These are phyloP conservation scores for Malurus splendens DNA, from an alignment of 2,797 vertebrate genomes.

Conservation along the genomic window DNA sequence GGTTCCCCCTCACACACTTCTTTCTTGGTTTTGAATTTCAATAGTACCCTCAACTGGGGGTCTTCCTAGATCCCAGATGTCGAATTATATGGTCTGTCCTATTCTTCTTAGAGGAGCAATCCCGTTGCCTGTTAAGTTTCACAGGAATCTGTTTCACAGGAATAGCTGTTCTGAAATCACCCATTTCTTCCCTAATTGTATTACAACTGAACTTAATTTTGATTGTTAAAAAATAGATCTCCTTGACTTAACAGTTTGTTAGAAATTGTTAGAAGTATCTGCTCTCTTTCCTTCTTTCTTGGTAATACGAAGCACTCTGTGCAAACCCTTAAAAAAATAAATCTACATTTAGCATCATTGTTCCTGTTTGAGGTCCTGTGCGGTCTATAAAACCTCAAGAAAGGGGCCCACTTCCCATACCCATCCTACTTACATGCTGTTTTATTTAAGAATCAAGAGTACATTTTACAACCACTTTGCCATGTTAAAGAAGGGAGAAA, in stretches of 20 bases:
- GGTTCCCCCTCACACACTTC: neutral
- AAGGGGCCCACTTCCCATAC: slow-evolving; percentile 60
- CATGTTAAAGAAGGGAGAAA: slow-evolving; percentile 59
- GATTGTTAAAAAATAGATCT: slow-evolving; percentile 28
- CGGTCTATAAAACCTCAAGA: slow-evolving; percentile 62
- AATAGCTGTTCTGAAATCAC: slow-evolving; percentile 45
- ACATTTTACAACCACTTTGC: slow-evolving; percentile 60
- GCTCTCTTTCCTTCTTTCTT: neutral
- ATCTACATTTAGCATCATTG: slow-evolving; percentile 20
- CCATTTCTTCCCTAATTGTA: slow-evolving; percentile 50
- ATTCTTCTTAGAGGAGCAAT: slow-evolving; percentile 36
- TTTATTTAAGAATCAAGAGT: slow-evolving; percentile 68
- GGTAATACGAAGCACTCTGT: neutral
- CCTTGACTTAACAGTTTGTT: neutral
- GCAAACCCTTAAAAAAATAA: neutral
- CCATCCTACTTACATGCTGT: slow-evolving; percentile 56
- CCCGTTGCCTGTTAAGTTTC: slow-evolving; percentile 58
- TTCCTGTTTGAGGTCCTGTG: slow-evolving; percentile 56
- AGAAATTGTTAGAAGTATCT: slow-evolving; percentile 37
- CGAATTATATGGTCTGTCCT: slow-evolving; percentile 50
- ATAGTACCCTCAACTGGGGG: slow-evolving; percentile 57
- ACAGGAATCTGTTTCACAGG: slow-evolving; percentile 18
- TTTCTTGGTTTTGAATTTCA: slow-evolving; percentile 63
- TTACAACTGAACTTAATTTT: slow-evolving; percentile 37
- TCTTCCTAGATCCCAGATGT: slow-evolving; percentile 67